Evolutionary conservation across 2,797 vertebrate genomes (phyloP), one percentile per base, ranked within the genome.

Genomic region (Buphagus erythrorhynchus): DNA sequence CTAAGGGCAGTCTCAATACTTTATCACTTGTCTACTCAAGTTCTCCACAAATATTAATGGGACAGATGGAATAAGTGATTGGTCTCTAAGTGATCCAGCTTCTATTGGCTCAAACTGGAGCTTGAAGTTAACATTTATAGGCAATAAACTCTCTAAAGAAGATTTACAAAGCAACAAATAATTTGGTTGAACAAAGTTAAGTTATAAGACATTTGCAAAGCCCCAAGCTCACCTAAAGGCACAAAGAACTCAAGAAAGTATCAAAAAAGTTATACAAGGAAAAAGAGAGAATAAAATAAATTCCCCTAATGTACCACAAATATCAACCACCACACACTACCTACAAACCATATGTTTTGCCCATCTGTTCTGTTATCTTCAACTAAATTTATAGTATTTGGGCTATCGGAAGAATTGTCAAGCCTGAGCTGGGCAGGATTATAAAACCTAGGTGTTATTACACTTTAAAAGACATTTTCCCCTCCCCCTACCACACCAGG

Each of bases 371-470:
- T 97, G 98, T 97, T 98, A 98, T 98, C 97, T 76, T 98, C 94
- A 97, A 98, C 98, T 98, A 98, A 98, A 98, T 98, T 98, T 98
- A 98, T 97, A 98, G 97, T 98, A 98, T 98, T 98, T 98, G 97
- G 98, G 97, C 98, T 98, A 98, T 98, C 98, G 3, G 94, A 98
- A 98, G 97, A 98, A 98, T 98, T 98, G 97, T 98, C 97, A 98
- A 98, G 96, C 96, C 95, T 76, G 96, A 97, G 97, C 94, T 97
- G 97, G 96, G 97, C 97, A 98, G 94, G 96, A 98, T 98, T 98
- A 97, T 97, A 97, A 98, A 98, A 96, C 93, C 95, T 98, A 98
- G 98, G 98, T 98, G 97, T 98, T 98, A 98, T 97, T 97, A 97
- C 96, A 97, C 86, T 96, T 95, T 76, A 81, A 95, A 97, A 97